Evolutionary conservation across 2,888 invertebrate genomes (phyloP), one percentile per base, ranked within the genome.

Genomic region (Xestoiulus laeticollis): DNA sequence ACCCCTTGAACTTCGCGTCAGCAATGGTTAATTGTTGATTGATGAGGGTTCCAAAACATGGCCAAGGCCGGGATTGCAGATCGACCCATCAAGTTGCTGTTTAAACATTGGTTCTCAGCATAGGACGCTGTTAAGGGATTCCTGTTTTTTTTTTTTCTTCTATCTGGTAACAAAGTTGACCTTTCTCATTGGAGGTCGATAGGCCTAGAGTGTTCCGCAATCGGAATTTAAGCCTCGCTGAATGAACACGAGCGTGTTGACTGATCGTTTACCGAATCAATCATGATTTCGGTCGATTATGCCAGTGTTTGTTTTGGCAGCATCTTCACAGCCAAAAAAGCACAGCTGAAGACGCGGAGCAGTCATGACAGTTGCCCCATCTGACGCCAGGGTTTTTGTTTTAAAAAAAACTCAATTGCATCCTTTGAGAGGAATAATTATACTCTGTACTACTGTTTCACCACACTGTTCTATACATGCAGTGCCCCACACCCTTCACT

Each of bases 291-390:
- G 22, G 68, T 68, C 22, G 68, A 68, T 68, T 68, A 68, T 22
- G 68, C 68, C 68, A 68, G 68, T 68, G 68, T 68, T 68, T 26
- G 68, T 68, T 68, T 68, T 68, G 68, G 68, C 68, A 68, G 22
- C 68, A 68, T 68, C 68, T 68, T 68, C 68, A 68, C 8, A 19
- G n/a, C n/a, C 53, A n/a, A 59, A 48, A n/a, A 59, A 59, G 48
- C 48, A 48, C 4, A 48, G 48, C 48, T 48, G 48, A 48, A 48
- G 48, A 48, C 26, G 48, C 22, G 10, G 19, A 6, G 26, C 68
- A 26, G 68, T 26, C 68, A 68, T 68, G 68, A 68, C 68, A 68
- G 68, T 68, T 26, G 68, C n/a, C 8, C 68, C 22, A 26, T 5
- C 68, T 26, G 68, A 59, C 53, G 53, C 53, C 53, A 59, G 33